Evolutionary conservation across 2,797 vertebrate genomes (phyloP).

Genomic region (Lacerta bilineata): DNA sequence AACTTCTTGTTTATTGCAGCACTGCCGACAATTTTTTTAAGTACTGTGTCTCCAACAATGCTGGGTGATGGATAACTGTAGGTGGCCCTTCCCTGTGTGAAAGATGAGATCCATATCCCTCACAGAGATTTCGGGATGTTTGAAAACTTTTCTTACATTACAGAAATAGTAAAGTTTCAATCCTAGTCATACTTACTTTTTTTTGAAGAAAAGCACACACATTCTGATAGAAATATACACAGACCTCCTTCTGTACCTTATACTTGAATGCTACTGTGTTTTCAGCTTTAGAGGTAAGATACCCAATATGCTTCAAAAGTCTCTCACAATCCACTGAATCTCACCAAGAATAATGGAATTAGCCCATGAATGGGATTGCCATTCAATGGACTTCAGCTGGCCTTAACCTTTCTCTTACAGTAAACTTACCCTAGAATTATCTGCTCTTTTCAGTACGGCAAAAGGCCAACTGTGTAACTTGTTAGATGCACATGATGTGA

Average conservation of each 20-base stretch:
- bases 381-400: constrained; percentile 4
- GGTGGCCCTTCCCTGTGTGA: no score
- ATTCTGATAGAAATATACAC: not conserved
- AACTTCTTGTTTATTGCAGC: constrained; percentile 17
- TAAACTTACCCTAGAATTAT: constrained; percentile 46
- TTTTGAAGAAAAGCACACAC: not conserved
- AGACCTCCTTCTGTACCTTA: not conserved
- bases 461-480: constrained; percentile 47
- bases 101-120: not conserved
- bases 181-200: not conserved
- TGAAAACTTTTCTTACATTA: not conserved
- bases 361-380: constrained; percentile 18
- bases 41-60: not conserved
- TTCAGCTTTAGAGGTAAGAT: constrained; percentile 3
- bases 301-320: constrained; percentile 30
- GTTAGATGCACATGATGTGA: constrained; percentile 22
- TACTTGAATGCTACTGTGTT: no score
- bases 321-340: constrained; percentile 26
- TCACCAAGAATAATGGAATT: constrained; percentile 35
- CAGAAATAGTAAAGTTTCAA: not conserved
- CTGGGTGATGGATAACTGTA: no score
- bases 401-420: constrained; percentile 18
- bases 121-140: not conserved
- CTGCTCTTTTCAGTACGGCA: constrained; percentile 46
- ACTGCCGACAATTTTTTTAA: not conserved